Base-by-base conservation (phyloP, 2,113 vertebrate genomes). In the Triplophysa tibetana region DNA sequence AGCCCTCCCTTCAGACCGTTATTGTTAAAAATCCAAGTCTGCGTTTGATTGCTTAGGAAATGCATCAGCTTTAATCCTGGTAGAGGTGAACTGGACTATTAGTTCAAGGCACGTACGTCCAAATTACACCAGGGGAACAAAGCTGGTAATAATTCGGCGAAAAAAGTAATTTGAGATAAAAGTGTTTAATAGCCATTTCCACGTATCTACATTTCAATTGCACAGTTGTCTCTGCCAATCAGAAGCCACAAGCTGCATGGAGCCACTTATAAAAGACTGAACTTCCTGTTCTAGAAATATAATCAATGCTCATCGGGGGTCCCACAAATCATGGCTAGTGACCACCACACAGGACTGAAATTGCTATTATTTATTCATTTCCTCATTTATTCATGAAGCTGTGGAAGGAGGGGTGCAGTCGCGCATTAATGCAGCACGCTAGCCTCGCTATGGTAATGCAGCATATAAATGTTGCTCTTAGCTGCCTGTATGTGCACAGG, bases 311-410 rank as follows among this genome's bases (percentile, higher is more conserved):
- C 70, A 8, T 64, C 74, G 58, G 29, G 45, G 61, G 45, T 65
- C 48, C n/a, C 2, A 43, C 45, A 9, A 45, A 76, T 77, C 66
- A 69, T n/a, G 52, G 33, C 43, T 48, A 62, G 41, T 70, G 45
- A 26, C 52, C 77, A 70, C 23, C 70, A 75, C 50, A 50, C 21
- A 33, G 56, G 75, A 10, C 13, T 58, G 56, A 33, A 38, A 48
- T 48, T 63, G 38, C 77, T 65, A 60, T 65, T 80, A 73, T 78
- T 73, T 85, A 82, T 85, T 85, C 61, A 70, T 78, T 75, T 70
- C 23, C 58, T 82, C 70, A 77, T 78, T 81, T 83, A 81, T 83
- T 78, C 77, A 77, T 72, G 70, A 52, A 41, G 29, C 64, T 76
- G 23, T 45, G 60, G 58, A 73, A 33, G 38, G 24, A 69, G 50